These are phyloP conservation scores for Drosophila quasianomalipes DNA, from an alignment of 2,888 invertebrate species.

Conservation along the genomic window DNA sequence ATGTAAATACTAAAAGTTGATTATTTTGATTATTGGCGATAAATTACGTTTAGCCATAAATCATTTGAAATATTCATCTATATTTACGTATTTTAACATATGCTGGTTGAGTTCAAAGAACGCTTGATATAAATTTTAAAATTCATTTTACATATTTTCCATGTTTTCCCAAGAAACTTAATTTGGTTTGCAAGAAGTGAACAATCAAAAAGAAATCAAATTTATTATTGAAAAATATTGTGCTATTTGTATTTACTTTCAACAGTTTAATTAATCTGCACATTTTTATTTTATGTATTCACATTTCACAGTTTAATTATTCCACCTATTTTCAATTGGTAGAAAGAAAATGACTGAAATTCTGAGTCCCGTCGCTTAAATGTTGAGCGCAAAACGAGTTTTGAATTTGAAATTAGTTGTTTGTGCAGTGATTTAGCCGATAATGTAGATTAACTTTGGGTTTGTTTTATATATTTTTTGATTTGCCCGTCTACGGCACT, in stretches of 20 bases:
- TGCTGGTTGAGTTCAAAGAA: not conserved
- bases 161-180: not conserved
- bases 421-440: slow-evolving; percentile 6
- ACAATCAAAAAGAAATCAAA: not conserved
- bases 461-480: not conserved
- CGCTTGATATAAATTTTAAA: not conserved
- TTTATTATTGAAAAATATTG: not conserved
- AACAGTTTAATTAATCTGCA: not conserved
- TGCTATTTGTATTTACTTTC: not conserved
- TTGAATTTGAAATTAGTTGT: slow-evolving; percentile 41
- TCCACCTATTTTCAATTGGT: not conserved
- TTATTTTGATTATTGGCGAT: not conserved
- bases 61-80: not conserved
- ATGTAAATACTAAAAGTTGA: not conserved
- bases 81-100: not conserved
- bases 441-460: slow-evolving; percentile 5
- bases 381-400: slow-evolving; percentile 12
- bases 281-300: not conserved
- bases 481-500: slow-evolving; percentile 5
- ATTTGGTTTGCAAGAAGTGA: not conserved
- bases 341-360: not conserved
- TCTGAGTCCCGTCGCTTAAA: not conserved
- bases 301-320: not conserved
- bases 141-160: not conserved
- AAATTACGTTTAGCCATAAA: not conserved